These are phyloP conservation scores for Craniophora ligustri DNA, from an alignment of 2,888 invertebrate species.

Conservation along the genomic window DNA sequence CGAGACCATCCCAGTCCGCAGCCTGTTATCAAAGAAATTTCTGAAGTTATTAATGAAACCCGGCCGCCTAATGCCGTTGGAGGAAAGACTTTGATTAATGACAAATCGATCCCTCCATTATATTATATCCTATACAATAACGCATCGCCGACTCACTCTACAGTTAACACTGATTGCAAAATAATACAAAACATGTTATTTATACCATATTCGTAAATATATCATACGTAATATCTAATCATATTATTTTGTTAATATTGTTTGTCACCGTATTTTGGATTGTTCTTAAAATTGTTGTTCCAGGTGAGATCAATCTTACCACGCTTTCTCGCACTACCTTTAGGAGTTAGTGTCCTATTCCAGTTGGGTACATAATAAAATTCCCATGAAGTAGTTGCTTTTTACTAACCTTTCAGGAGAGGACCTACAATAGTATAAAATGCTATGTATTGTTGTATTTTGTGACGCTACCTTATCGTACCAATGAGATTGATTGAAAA, in stretches of 20 bases:
- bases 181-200: too few relatives aligned
- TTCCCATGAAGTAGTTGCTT: background rate
- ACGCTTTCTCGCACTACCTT: background rate
- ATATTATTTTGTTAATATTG: too few relatives aligned
- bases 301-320: slow-evolving; percentile 5
- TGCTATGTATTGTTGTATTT: background rate
- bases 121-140: background rate
- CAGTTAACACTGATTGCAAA: slow-evolving; percentile 7
- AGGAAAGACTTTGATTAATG: slow-evolving; percentile 25
- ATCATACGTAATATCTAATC: too few relatives aligned
- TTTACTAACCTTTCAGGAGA: slow-evolving; percentile 5
- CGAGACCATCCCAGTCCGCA: background rate
- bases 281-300: too few relatives aligned
- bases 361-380: background rate
- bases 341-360: background rate
- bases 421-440: slow-evolving; percentile 3
- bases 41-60: slow-evolving; percentile 11
- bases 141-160: background rate
- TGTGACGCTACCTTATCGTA: slow-evolving; percentile 9
- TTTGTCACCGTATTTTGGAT: too few relatives aligned
- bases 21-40: slow-evolving; percentile 11
- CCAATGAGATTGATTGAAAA: slow-evolving; percentile 10
- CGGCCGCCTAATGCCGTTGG: slow-evolving; percentile 3
- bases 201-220: too few relatives aligned
- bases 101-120: slow-evolving; percentile 31